phyloP scores from a whole-genome alignment of 2,888 invertebrate genomes.

The Punctoribates punctum region DNA sequence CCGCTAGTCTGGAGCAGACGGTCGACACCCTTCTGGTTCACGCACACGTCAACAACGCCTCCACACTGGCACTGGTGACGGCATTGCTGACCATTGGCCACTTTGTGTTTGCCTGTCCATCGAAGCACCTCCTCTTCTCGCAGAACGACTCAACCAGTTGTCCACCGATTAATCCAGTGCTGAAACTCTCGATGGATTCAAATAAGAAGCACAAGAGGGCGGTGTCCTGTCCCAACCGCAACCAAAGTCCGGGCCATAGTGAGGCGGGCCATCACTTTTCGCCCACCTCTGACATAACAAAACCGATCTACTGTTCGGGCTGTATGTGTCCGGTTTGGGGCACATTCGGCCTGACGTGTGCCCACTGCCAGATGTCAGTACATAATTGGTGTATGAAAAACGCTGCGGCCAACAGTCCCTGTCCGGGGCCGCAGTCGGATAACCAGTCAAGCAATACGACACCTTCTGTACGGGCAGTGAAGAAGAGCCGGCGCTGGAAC shows the following conservation, averaged over 20 bases:
- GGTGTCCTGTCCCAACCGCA: constrained; percentile 11
- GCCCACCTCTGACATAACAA: constrained; percentile 16
- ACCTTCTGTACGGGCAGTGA: neutral
- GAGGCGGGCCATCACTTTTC: constrained; percentile 33
- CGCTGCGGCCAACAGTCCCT: constrained; percentile 11
- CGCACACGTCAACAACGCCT: constrained; percentile 13
- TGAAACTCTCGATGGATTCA: constrained; percentile 34
- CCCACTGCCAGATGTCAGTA: constrained; percentile 35
- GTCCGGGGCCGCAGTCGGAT: constrained; percentile 33
- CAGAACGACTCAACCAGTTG: neutral
- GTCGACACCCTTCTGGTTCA: constrained; percentile 7
- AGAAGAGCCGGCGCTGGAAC: constrained; percentile 25
- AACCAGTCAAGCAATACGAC: neutral
- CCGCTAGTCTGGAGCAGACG: constrained; percentile 5
- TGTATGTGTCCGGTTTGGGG: constrained; percentile 39
- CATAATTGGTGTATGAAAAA: constrained; percentile 40
- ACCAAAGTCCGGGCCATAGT: constrained; percentile 1
- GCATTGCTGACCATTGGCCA: constrained; percentile 38
- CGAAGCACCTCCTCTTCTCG: constrained; percentile 31
- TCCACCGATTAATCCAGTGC: constrained; percentile 33
- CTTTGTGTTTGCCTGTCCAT: constrained; percentile 23
- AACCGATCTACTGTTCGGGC: constrained; percentile 34
- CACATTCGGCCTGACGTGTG: constrained; percentile 26
- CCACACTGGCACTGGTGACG: constrained; percentile 37
- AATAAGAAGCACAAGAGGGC: constrained; percentile 40